A percentile compares a stretch with the other conserved stretches of the same genome.
These are phyloP conservation scores for Onychorhynchus coronatus DNA, from an alignment of 2,113 vertebrate genomes.

Conservation along the genomic window DNA sequence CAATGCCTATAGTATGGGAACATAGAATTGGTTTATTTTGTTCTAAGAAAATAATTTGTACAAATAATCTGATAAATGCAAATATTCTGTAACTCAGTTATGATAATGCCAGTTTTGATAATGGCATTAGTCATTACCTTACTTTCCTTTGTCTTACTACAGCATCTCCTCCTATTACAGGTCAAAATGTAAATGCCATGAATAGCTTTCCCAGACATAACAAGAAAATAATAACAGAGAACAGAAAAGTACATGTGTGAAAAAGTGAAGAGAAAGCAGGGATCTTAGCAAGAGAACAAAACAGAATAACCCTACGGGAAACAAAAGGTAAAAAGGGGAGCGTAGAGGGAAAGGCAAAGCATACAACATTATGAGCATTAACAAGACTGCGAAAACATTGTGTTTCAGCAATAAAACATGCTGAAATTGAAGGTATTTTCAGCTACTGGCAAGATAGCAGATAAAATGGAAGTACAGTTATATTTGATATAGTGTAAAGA, in stretches of 20 bases:
- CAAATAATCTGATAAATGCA: background rate
- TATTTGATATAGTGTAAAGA: background rate
- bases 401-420: background rate
- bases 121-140: background rate
- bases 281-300: background rate
- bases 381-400: background rate
- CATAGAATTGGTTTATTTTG: background rate
- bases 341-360: background rate
- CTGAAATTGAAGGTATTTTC: background rate
- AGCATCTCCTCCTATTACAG: background rate
- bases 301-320: background rate
- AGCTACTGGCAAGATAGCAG: background rate
- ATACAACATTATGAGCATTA: conserved; percentile 16
- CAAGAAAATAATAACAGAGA: background rate
- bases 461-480: background rate
- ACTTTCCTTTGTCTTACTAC: background rate
- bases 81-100: conserved; percentile 1
- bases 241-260: background rate
- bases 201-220: background rate
- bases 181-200: background rate
- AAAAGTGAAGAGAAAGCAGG: background rate
- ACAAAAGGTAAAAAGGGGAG: background rate
- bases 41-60: background rate
- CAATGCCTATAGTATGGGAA: background rate
- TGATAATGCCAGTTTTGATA: too few species aligned